Evolutionary conservation across 1,140 invertebrate species (phyloP).

Genomic region (Acyrthosiphon pisum): DNA sequence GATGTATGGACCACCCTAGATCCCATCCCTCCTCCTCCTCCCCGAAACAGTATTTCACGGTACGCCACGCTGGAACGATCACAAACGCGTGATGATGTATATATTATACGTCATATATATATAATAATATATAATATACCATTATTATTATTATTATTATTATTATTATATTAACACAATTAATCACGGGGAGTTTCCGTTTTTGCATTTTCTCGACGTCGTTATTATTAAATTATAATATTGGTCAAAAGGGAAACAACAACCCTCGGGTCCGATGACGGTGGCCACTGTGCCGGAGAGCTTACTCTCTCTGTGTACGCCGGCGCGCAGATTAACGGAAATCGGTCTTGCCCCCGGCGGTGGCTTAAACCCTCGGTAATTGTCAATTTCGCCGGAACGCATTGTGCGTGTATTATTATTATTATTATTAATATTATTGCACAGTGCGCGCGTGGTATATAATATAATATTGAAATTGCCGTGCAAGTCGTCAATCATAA

Average conservation of each 20-base stretch:
- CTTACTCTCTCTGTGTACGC: not conserved
- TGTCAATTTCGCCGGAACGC: slow-evolving; percentile 23
- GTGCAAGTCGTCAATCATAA: slow-evolving; percentile 25
- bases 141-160: slow-evolving; percentile 31
- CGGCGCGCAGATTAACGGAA: slow-evolving; percentile 8
- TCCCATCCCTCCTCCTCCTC: not conserved
- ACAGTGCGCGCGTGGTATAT: not conserved
- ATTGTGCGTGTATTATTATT: not conserved
- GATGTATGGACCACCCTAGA: not conserved
- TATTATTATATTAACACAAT: slow-evolving; percentile 36
- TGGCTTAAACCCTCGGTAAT: slow-evolving; percentile 41
- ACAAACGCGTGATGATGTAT: not conserved
- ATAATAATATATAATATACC: slow-evolving; percentile 20
- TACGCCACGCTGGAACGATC: not conserved
- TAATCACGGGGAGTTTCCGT: slow-evolving; percentile 29
- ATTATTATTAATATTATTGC: not conserved
- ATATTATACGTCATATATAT: not conserved
- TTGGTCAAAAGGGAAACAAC: not conserved
- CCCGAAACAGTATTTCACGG: not conserved
- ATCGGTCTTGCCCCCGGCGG: slow-evolving; percentile 6
- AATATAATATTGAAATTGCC: slow-evolving; percentile 32
- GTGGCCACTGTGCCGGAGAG: not conserved
- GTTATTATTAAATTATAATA: slow-evolving; percentile 12
- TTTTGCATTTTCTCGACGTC: slow-evolving; percentile 31
- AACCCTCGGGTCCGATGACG: not conserved